phyloP scores from a whole-genome alignment of 1,140 invertebrate species.

The Zaprionus vittiger region DNA sequence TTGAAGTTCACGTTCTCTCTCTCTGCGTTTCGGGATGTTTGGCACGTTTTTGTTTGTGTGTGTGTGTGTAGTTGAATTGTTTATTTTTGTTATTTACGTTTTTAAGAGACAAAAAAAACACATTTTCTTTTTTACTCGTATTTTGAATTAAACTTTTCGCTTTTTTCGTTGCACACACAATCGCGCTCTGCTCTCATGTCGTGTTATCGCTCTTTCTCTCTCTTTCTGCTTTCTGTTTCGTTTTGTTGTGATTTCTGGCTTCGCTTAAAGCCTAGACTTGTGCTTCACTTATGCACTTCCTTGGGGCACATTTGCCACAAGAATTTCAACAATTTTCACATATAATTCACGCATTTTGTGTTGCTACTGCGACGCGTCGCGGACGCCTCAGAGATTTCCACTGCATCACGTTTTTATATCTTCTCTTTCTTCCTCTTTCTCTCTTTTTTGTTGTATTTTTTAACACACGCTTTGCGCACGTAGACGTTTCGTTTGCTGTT shows the following conservation, averaged over 20 bases:
- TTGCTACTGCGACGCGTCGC: conserved; percentile 37
- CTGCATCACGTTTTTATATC: conserved; percentile 65
- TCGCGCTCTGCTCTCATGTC: conserved; percentile 8
- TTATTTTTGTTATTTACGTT: conserved; percentile 53
- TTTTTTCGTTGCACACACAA: conserved; percentile 30
- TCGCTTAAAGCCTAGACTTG: conserved; percentile 47
- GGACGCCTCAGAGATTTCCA: conserved; percentile 55
- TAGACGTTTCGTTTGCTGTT: conserved; percentile 50
- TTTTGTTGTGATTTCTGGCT: conserved; percentile 79
- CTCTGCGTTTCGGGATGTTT: conserved; percentile 18
- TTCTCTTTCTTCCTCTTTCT: conserved; percentile 38
- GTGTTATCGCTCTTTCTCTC: conserved; percentile 35
- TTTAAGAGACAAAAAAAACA: conserved; percentile 23
- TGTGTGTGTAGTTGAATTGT: conserved; percentile 45
- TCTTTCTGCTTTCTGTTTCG: conserved; percentile 58
- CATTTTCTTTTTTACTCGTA: conserved; percentile 21
- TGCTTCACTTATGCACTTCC: conserved; percentile 45
- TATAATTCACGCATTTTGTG: conserved; percentile 69
- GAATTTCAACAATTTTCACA: conserved; percentile 74
- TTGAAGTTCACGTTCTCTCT: conserved; percentile 47
- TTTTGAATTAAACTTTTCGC: conserved; percentile 19
- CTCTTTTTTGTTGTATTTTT: conserved; percentile 39
- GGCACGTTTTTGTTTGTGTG: conserved; percentile 25
- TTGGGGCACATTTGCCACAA: conserved; percentile 62
- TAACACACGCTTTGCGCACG: conserved; percentile 70